These are phyloP conservation scores for Heliconius hermathena DNA, from an alignment of 1,140 invertebrate genomes.

Conservation along the genomic window DNA sequence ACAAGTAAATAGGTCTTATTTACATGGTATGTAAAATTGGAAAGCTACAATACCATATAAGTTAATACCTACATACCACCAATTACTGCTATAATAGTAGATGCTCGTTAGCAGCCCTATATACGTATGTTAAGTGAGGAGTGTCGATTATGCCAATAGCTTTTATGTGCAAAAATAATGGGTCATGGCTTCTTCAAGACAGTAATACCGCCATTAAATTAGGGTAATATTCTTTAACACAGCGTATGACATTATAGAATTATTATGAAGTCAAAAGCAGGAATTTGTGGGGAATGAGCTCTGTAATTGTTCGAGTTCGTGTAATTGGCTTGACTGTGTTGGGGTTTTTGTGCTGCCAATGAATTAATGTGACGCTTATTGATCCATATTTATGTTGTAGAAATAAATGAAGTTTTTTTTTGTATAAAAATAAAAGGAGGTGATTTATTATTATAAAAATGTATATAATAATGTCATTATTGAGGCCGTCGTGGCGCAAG, in stretches of 20 bases:
- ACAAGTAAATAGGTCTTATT: constrained; percentile 25
- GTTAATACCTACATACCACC: constrained; percentile 22
- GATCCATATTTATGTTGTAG: background rate
- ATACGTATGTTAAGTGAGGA: constrained; percentile 29
- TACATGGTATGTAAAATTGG: constrained; percentile 40
- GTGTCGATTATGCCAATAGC: constrained; percentile 39
- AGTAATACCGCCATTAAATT: constrained; percentile 23
- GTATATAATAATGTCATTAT: background rate
- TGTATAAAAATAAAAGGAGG: background rate
- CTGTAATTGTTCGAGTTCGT: constrained; percentile 20
- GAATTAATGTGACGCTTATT: constrained; percentile 4
- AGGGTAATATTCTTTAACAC: constrained; percentile 7
- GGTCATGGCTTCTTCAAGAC: constrained; percentile 10
- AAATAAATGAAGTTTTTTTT: too few relatives aligned
- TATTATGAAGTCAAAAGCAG: constrained; percentile 17
- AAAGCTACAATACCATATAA: constrained; percentile 34
- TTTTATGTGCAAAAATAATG: constrained; percentile 36
- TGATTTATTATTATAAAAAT: background rate
- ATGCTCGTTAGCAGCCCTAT: constrained; percentile 28
- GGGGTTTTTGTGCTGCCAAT: background rate
- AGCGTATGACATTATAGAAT: constrained; percentile 28
- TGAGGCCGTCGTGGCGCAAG: too few relatives aligned
- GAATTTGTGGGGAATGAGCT: constrained; percentile 11
- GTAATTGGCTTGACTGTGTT: constrained; percentile 14
- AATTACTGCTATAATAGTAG: constrained; percentile 35